Percentiles rank a stretch among this genome's conserved stretches.
phyloP scores from a whole-genome alignment of 2,797 vertebrate genomes.

The Acomys russatus region DNA sequence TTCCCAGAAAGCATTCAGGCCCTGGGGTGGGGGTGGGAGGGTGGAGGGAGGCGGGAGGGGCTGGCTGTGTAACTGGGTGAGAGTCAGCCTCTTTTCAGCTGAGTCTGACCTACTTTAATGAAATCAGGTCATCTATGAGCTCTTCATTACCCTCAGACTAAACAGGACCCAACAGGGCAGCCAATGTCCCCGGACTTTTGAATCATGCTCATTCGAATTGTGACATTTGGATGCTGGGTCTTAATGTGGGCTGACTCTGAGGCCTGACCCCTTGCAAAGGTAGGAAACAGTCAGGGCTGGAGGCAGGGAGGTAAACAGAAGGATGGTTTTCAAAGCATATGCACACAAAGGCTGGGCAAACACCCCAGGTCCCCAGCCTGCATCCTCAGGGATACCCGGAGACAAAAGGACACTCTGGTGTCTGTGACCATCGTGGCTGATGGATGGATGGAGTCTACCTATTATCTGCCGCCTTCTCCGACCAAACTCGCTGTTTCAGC shows the following conservation, averaged over 20 bases:
- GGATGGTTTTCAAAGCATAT: conserved; percentile 82
- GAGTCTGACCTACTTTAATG: conserved; percentile 92
- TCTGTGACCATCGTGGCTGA: conserved; percentile 91
- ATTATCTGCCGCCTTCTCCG: conserved; percentile 88
- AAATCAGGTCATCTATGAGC: conserved; percentile 96
- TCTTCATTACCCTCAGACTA: conserved; percentile 97
- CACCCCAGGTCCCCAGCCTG: conserved; percentile 83
- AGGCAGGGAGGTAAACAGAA: conserved; percentile 88
- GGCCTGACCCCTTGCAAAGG: conserved; percentile 88
- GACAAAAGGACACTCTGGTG: conserved; percentile 91
- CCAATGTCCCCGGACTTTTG: conserved; percentile 87
- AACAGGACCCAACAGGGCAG: conserved; percentile 91
- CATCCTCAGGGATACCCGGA: conserved; percentile 88
- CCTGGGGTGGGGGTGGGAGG: conserved; percentile 68
- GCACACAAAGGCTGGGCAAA: conserved; percentile 87
- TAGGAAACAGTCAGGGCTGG: conserved; percentile 86
- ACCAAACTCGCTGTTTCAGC: conserved; percentile 81
- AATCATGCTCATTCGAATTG: conserved; percentile 88
- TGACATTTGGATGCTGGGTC: conserved; percentile 88
- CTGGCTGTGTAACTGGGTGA: conserved; percentile 83
- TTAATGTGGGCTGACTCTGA: conserved; percentile 89
- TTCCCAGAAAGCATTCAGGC: conserved; percentile 83
- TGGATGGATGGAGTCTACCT: conserved; percentile 91
- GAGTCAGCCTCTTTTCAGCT: conserved; percentile 86
- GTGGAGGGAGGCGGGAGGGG: background rate